Evolutionary conservation across 2,888 invertebrate species (phyloP).

Genomic region (Eremobia ochroleuca): DNA sequence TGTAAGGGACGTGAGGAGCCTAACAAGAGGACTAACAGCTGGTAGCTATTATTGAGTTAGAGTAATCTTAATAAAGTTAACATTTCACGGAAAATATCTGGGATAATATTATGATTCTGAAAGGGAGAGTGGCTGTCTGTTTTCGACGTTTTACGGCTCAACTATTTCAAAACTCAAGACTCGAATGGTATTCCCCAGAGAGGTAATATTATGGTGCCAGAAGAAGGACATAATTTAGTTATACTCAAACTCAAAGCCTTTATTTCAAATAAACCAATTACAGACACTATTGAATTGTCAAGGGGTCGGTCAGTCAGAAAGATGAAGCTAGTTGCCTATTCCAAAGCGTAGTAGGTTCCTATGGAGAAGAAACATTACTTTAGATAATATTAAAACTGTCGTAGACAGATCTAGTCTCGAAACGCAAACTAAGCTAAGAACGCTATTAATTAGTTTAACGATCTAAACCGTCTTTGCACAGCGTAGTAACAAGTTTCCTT

Average conservation of each 20-base stretch:
- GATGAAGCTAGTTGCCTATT: neutral
- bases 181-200: neutral
- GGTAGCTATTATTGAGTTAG: constrained; percentile 47
- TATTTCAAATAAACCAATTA: neutral
- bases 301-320: neutral
- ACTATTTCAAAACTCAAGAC: neutral
- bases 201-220: neutral
- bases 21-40: constrained; percentile 36
- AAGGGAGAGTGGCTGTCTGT: neutral
- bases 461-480: neutral
- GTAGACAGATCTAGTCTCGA: neutral
- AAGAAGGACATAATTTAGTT: neutral
- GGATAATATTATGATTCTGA: constrained; percentile 22
- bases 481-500: neutral
- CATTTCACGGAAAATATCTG: constrained; percentile 24
- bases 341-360: neutral
- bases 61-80: constrained; percentile 33
- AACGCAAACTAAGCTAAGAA: neutral
- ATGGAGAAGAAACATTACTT: neutral
- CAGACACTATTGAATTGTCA: neutral
- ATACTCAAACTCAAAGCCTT: neutral
- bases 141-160: neutral
- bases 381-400: neutral
- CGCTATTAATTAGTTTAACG: neutral
- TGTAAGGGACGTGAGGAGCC: constrained; percentile 38